Evolutionary conservation across 2,888 invertebrate genomes (phyloP).

Genomic region (Kuschelorhynchus macadamiae): DNA sequence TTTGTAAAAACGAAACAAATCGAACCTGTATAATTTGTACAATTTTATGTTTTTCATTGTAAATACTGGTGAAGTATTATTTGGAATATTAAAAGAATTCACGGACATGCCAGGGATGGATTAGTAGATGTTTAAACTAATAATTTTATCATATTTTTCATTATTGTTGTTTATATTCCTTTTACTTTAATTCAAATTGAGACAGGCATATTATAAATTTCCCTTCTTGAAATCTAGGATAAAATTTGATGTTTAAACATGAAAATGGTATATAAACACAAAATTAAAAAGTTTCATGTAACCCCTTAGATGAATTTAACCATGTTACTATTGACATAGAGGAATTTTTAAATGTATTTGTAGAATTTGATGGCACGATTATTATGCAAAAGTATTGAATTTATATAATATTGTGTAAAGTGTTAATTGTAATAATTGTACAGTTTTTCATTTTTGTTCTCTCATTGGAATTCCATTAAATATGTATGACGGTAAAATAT

Average conservation of each 20-base stretch:
- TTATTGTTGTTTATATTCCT: not conserved
- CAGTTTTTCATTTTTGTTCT: slow-evolving; percentile 57
- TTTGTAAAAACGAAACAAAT: slow-evolving; percentile 47
- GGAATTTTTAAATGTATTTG: slow-evolving; percentile 56
- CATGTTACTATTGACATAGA: slow-evolving; percentile 52
- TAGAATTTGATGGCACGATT: slow-evolving; percentile 64
- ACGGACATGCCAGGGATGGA: slow-evolving; percentile 38
- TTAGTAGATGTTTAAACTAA: not conserved
- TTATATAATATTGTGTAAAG: slow-evolving; percentile 58
- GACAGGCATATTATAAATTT: too few relatives aligned
- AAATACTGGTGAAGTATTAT: slow-evolving; percentile 56
- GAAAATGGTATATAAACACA: slow-evolving; percentile 27
- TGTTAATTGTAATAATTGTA: slow-evolving; percentile 64
- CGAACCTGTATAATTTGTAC: slow-evolving; percentile 52
- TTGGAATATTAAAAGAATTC: slow-evolving; percentile 56
- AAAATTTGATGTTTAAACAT: slow-evolving; percentile 3
- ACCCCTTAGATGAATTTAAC: slow-evolving; percentile 51
- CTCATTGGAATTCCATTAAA: slow-evolving; percentile 59
- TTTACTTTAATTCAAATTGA: too few relatives aligned
- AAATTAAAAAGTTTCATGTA: slow-evolving; percentile 47
- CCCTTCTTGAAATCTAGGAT: not conserved
- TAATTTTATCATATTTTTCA: not conserved
- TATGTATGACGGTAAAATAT: slow-evolving; percentile 60
- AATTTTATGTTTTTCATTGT: slow-evolving; percentile 52
- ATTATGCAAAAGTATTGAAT: slow-evolving; percentile 52